Base-by-base conservation (phyloP, 2,888 invertebrate genomes). In the Eledona agricola region DNA sequence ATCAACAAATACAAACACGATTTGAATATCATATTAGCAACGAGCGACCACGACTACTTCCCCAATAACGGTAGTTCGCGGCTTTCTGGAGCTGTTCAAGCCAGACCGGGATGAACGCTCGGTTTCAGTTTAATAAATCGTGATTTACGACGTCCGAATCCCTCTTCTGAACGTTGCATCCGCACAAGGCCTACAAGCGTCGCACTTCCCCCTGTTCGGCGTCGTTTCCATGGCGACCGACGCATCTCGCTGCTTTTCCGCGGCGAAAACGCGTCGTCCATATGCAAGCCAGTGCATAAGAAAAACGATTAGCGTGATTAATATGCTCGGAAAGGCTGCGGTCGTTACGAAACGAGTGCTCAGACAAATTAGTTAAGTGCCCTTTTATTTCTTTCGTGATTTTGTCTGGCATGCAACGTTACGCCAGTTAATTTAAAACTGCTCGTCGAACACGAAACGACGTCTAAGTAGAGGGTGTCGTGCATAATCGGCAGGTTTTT, bases 141-240 rank as follows among this genome's bases (percentile, higher is more conserved):
- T 10, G 9, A 26, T 51, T 51, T 45, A 43, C 19, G 32, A 22
- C 29, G 19, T 7, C 28, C 43, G 51, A 45, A 38, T 16, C 11
- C 29, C n/a, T n/a, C n/a, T 3, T 19, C 45, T 38, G 51, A 51
- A 51, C 19, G 45, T 45, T 28, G 23, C 17, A 51, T 45, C 37
- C 22, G 17, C 11, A 25, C 35, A 37, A 45, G 37, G 19, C 10
- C 43, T 13, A 45, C 43, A 45, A 38, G 20, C 31, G 38, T 51
- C 57, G 58, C 58, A 53, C 58, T 57, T 65, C 65, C 64, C 59
- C 53, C 58, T 63, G 63, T 59, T 59, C 63, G 62, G 62, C 62
- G 64, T 49, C 65, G 68, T 71, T 59, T 31, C 65, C 61, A 66
- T 65, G 64, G 62, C 54, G 63, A 71, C 69, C 63, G 68, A 67